A percentile compares a stretch with the other conserved stretches of the same genome.
Evolutionary conservation across 1,140 invertebrate genomes (phyloP).

Genomic region (Drosophila mayri): DNA sequence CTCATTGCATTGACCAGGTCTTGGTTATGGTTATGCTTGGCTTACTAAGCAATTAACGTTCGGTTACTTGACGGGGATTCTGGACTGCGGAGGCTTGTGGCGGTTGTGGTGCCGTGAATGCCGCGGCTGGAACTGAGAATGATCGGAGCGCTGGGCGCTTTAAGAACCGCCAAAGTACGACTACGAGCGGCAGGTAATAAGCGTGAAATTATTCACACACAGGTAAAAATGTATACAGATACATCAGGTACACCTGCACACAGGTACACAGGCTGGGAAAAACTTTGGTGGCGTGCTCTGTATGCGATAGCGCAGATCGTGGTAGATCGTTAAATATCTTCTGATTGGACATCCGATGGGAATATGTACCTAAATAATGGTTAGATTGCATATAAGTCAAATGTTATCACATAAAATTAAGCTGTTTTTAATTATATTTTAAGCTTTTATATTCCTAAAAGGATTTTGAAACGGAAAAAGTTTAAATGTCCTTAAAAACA

Average conservation of each 20-base stretch:
- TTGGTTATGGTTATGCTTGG: constrained; percentile 25
- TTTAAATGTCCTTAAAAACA: no score
- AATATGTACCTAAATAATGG: not conserved
- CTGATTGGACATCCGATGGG: not conserved
- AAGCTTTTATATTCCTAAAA: not conserved
- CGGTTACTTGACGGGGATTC: not conserved
- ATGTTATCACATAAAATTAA: not conserved
- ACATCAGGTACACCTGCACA: not conserved
- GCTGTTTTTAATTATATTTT: not conserved
- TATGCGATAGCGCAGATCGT: constrained; percentile 14
- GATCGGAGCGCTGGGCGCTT: constrained; percentile 54
- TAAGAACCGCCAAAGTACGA: constrained; percentile 70
- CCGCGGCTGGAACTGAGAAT: constrained; percentile 74
- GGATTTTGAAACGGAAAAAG: no score
- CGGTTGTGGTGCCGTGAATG: constrained; percentile 72
- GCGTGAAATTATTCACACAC: constrained; percentile 60
- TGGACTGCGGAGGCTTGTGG: constrained; percentile 25
- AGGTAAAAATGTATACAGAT: not conserved
- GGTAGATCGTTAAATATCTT: constrained; percentile 1
- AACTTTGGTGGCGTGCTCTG: constrained; percentile 29
- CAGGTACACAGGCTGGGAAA: constrained; percentile 1
- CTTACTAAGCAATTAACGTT: not conserved
- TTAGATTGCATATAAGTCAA: not conserved
- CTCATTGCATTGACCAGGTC: constrained; percentile 34
- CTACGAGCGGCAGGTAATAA: constrained; percentile 52